A percentile compares a stretch with the other conserved stretches of the same genome.
These are phyloP conservation scores for Parascotia fuliginaria DNA, from an alignment of 2,888 invertebrate species.

Conservation along the genomic window DNA sequence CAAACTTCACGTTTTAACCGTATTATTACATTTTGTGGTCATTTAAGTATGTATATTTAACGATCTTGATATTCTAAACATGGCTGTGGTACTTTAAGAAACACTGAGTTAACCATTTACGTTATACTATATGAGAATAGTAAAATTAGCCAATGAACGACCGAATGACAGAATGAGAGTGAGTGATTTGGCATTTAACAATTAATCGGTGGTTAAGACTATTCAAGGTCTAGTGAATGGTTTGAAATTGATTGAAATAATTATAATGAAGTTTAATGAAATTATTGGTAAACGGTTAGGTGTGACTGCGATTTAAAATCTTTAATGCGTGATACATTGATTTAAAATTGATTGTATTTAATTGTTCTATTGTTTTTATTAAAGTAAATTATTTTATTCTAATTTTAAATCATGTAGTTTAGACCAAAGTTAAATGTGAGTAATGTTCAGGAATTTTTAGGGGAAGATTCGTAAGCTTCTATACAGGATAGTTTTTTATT, in stretches of 20 bases:
- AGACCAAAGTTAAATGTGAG: too few relatives aligned
- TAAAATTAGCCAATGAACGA: conserved; percentile 31
- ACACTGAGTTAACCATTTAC: conserved; percentile 36
- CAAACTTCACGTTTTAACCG: too few relatives aligned
- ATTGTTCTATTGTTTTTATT: background rate
- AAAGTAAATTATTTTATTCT: too few relatives aligned
- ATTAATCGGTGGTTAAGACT: conserved; percentile 35
- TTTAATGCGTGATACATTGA: background rate
- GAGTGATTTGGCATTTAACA: conserved; percentile 42
- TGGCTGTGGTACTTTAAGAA: background rate
- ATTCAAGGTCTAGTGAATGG: conserved; percentile 42
- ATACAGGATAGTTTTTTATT: too few relatives aligned
- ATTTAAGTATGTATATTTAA: too few relatives aligned
- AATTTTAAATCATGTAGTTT: too few relatives aligned
- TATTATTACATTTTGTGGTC: too few relatives aligned
- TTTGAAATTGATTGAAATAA: conserved; percentile 40
- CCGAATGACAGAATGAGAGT: conserved; percentile 41
- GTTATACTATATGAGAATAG: conserved; percentile 40
- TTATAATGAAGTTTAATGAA: conserved; percentile 37
- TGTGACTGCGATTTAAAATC: conserved; percentile 8
- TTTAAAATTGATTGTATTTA: background rate
- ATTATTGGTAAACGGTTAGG: conserved; percentile 9
- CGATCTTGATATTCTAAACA: too few relatives aligned
- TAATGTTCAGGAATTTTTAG: too few relatives aligned
- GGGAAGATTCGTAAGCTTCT: too few relatives aligned